Evolutionary conservation across 2,797 vertebrate genomes (phyloP).

Genomic region (Serranus cabrilla): DNA sequence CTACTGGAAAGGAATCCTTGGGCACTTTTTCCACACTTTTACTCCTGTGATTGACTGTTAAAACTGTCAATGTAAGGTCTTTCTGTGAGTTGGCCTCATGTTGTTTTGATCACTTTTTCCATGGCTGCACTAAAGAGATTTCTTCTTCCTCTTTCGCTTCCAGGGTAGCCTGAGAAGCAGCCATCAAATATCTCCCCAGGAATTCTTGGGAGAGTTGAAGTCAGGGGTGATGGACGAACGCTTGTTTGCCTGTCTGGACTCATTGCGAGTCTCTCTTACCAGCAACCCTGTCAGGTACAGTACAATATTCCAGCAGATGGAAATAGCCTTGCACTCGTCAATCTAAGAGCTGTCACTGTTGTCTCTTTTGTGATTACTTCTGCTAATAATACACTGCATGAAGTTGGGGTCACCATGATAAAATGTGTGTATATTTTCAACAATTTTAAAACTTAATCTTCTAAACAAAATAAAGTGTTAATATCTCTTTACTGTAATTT

Average conservation of each 20-base stretch:
- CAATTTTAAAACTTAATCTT: neutral
- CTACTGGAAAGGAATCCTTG: neutral
- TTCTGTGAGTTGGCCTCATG: neutral
- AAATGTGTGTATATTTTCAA: neutral
- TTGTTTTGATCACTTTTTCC: conserved; percentile 8
- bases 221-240: conserved; percentile 92
- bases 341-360: neutral
- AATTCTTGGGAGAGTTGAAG: conserved; percentile 95
- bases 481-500: neutral
- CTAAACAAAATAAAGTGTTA: neutral
- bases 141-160: conserved; percentile 24
- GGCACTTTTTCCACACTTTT: neutral
- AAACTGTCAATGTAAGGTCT: neutral
- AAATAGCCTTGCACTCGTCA: neutral
- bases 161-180: conserved; percentile 93
- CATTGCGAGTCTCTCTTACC: conserved; percentile 95
- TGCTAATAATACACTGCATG: neutral
- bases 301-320: conserved; percentile 7
- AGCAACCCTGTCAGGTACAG: conserved; percentile 98
- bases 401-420: neutral
- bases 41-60: neutral
- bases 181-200: conserved; percentile 93
- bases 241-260: conserved; percentile 93
- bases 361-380: neutral
- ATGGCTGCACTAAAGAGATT: neutral